Evolutionary conservation across 1,140 invertebrate genomes (phyloP), one percentile per base, ranked within the genome.

Genomic region (Cyclargus thomasi): DNA sequence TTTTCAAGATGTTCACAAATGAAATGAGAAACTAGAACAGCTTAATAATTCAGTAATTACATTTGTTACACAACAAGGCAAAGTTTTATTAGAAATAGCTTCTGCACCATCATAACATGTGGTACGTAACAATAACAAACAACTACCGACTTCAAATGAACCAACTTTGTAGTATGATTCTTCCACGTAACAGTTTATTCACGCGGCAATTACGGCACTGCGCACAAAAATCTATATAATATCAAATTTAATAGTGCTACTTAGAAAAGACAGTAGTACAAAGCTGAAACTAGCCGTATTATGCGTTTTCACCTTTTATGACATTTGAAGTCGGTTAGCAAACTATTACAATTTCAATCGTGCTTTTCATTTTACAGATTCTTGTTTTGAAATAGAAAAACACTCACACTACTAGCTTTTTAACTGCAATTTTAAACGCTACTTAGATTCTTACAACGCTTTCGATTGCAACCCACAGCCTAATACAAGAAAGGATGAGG

Each of bases 61-160:
- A 47, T 11, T 14, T 8, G 39, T 47, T n/a, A 47, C 14, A 59
- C 55, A 1, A 59, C 10, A 0, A 59, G 55, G 55, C 18, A 20
- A 59, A 59, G 17, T 59, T 59, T 21, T 69, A 63, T 35, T 69
- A 76, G 75, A 67, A 63, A 68, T 65, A 59, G 55, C 53, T 67
- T 69, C 68, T 53, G 71, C 70, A 65, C 72, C 53, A 63, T 20
- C 55, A 59, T 59, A 69, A 65, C 63, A 65, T 64, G 36, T 69
- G 75, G 75, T 77, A 77, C 65, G 75, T 75, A 39, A 63, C 21
- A 57, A 57, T 59, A 67, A 35, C 62, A 59, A 59, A 59, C 55
- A 59, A 20, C 21, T 59, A 20, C 55, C 18, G 55, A 20, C 55
- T 59, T 59, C 10, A 20, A 20, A 59, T 59, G 10, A 8, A 47